Evolutionary conservation across 2,113 vertebrate genomes (phyloP).

Genomic region (Sterrhoptilus dennistouni): DNA sequence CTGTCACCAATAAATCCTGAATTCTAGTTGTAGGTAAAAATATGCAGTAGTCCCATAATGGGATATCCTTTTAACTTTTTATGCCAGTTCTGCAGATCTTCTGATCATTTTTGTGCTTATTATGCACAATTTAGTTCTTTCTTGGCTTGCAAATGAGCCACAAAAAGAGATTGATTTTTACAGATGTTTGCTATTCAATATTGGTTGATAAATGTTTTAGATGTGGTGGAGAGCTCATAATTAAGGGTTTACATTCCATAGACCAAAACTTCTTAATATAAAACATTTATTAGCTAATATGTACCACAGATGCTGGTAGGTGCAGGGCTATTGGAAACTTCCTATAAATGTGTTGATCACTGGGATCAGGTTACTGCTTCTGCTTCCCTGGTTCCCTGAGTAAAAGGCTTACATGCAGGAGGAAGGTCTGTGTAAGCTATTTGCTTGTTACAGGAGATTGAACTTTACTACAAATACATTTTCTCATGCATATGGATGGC

Average conservation of each 20-base stretch:
- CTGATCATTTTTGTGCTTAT: slow-evolving; percentile 37
- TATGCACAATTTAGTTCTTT: slow-evolving; percentile 34
- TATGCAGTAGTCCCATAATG: background rate
- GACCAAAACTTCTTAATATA: background rate
- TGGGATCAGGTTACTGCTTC: background rate
- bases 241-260: slow-evolving; percentile 10
- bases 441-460: slow-evolving; percentile 5
- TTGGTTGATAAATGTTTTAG: slow-evolving; percentile 45
- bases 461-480: slow-evolving; percentile 13
- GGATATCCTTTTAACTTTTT: slow-evolving; percentile 23
- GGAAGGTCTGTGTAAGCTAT: slow-evolving; percentile 11
- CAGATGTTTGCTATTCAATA: slow-evolving; percentile 37
- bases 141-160: slow-evolving; percentile 23
- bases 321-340: background rate
- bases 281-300: background rate
- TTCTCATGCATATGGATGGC: background rate
- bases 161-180: slow-evolving; percentile 50
- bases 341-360: background rate
- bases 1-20: background rate
- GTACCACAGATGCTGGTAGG: background rate
- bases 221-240: slow-evolving; percentile 23
- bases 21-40: background rate
- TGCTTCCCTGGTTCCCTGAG: background rate
- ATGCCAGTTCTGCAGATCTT: slow-evolving; percentile 3
- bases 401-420: background rate